These are phyloP conservation scores for Delichon dasypus DNA, from an alignment of 2,797 vertebrate species.

Conservation along the genomic window DNA sequence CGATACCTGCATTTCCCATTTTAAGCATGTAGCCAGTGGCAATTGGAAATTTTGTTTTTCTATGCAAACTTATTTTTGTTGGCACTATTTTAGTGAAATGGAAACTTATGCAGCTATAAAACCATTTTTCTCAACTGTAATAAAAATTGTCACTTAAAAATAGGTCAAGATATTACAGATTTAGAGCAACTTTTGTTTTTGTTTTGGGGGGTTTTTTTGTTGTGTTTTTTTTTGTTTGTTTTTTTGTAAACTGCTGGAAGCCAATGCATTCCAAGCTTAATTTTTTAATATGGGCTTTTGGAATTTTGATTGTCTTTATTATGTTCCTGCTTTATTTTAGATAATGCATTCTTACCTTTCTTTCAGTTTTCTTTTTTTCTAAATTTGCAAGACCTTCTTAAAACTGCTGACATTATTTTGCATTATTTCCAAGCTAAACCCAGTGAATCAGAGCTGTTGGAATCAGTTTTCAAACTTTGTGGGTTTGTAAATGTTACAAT, in stretches of 20 bases:
- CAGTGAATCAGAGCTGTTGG: constrained; percentile 73
- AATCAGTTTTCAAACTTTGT: constrained; percentile 60
- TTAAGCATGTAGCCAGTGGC: constrained; percentile 85
- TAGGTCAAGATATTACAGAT: constrained; percentile 72
- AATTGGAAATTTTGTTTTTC: constrained; percentile 76
- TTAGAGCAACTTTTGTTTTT: neutral
- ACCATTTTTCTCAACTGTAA: constrained; percentile 69
- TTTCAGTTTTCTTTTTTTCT: constrained; percentile 33
- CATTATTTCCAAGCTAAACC: constrained; percentile 69
- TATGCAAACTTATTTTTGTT: constrained; percentile 83
- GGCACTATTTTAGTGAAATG: constrained; percentile 86
- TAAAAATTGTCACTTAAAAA: constrained; percentile 75
- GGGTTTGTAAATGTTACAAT: constrained; percentile 67
- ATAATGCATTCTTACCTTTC: constrained; percentile 43
- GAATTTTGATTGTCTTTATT: constrained; percentile 62
- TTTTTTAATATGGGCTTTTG: constrained; percentile 71
- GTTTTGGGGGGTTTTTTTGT: neutral
- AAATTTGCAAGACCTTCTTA: constrained; percentile 60
- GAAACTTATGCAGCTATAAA: constrained; percentile 75
- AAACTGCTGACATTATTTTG: constrained; percentile 71
- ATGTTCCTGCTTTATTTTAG: constrained; percentile 71
- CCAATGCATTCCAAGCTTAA: constrained; percentile 65
- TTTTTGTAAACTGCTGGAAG: constrained; percentile 60
- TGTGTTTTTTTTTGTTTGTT: neutral
- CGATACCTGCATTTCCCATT: constrained; percentile 80